A percentile compares a stretch with the other conserved stretches of the same genome.
Conservation (phyloP, 2,888 invertebrate genomes). For the Axea sp. region DNA sequence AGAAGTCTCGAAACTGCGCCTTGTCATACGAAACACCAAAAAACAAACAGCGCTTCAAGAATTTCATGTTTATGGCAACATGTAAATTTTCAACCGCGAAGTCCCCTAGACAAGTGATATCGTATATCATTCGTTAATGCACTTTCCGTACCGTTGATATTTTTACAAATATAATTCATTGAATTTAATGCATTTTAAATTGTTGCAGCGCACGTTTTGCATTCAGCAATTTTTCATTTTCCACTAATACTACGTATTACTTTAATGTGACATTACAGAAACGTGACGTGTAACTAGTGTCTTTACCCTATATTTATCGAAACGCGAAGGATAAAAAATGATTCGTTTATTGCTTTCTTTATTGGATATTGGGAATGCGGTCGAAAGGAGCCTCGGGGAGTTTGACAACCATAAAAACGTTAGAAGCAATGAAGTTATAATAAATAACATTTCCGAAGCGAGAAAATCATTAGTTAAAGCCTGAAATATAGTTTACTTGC, state of each 20-base stretch:
- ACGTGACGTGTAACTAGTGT: slow-evolving; percentile 5
- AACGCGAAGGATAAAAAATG: slow-evolving; percentile 53
- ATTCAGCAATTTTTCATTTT: slow-evolving; percentile 4
- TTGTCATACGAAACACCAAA: not conserved
- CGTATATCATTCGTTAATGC: no score
- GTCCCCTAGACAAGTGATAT: not conserved
- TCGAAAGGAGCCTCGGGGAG: slow-evolving; percentile 37
- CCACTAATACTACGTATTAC: slow-evolving; percentile 9
- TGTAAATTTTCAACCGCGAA: slow-evolving; percentile 6
- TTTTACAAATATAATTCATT: not conserved
- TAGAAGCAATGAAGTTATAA: slow-evolving; percentile 38
- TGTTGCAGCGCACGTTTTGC: not conserved
- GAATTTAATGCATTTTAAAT: slow-evolving; percentile 10
- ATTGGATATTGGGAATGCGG: slow-evolving; percentile 57
- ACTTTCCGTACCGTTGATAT: no score
- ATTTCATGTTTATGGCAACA: slow-evolving; percentile 18
- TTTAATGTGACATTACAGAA: slow-evolving; percentile 24
- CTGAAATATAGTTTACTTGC: slow-evolving; percentile 31
- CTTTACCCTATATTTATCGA: slow-evolving; percentile 52
- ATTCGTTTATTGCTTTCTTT: slow-evolving; percentile 60
- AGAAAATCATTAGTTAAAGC: slow-evolving; percentile 56
- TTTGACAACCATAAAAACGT: slow-evolving; percentile 58
- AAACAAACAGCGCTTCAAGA: slow-evolving; percentile 13
- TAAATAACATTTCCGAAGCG: slow-evolving; percentile 54
- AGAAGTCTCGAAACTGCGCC: slow-evolving; percentile 39